Evolutionary conservation across 2,888 invertebrate genomes (phyloP).

Genomic region (Tortrix viridana): DNA sequence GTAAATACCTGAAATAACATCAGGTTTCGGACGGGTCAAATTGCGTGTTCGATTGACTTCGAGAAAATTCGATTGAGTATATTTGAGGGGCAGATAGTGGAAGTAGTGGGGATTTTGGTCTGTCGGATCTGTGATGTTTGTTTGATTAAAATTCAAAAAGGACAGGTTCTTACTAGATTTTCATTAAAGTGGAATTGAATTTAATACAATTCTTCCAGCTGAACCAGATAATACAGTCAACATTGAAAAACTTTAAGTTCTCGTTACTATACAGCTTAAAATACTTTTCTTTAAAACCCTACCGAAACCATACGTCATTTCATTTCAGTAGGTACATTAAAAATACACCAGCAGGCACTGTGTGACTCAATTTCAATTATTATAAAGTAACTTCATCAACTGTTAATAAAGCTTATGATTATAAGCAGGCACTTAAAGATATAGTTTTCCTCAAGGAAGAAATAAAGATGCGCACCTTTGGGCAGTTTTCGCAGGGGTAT

Average conservation of each 20-base stretch:
- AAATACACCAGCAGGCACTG: no score
- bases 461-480: constrained; percentile 85
- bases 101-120: no score
- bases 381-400: no score
- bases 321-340: constrained; percentile 1
- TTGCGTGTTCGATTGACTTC: constrained; percentile 42
- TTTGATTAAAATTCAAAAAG: no score
- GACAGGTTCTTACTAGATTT: no score
- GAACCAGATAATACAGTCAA: neutral
- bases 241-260: neutral
- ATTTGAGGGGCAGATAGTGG: neutral
- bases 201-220: no score
- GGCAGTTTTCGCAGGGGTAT: constrained; percentile 96
- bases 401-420: no score
- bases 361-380: no score
- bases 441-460: no score
- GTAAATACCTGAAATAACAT: constrained; percentile 93
- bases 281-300: constrained; percentile 16
- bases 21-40: constrained; percentile 76
- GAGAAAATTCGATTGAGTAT: neutral
- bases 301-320: constrained; percentile 38
- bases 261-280: neutral
- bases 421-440: no score
- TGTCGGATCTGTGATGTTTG: no score
- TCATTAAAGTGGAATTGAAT: no score